Conservation (phyloP, 2,888 invertebrate species). For the Argyra leucocephala region DNA sequence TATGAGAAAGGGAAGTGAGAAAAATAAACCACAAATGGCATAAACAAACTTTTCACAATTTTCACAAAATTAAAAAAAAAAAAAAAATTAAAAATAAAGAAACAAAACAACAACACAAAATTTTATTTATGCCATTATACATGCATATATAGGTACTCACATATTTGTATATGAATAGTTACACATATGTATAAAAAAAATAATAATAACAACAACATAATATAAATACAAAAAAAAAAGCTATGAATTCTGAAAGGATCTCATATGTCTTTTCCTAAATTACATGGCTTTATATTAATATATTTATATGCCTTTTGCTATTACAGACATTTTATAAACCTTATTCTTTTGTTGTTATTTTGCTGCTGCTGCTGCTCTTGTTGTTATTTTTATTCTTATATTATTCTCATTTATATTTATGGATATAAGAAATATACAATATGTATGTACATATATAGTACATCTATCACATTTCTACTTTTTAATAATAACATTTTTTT, state of each 20-base stretch:
- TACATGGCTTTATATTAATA: constrained; percentile 3
- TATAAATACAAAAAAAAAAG: background rate
- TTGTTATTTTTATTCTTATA: too few relatives aligned
- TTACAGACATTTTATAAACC: background rate
- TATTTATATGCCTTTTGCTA: constrained; percentile 6
- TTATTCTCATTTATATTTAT: too few relatives aligned
- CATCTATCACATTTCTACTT: too few relatives aligned
- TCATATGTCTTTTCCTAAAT: constrained; percentile 1
- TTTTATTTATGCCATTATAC: background rate
- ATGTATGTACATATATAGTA: too few relatives aligned
- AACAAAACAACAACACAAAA: background rate
- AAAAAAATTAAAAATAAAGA: background rate
- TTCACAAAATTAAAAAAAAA: background rate
- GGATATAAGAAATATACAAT: too few relatives aligned
- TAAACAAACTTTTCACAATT: constrained; percentile 6
- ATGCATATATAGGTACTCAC: background rate
- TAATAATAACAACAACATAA: background rate
- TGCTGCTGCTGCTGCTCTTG: too few relatives aligned
- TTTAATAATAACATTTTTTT: too few relatives aligned
- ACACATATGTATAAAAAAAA: background rate
- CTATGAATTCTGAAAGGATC: constrained; percentile 1
- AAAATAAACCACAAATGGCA: constrained; percentile 3
- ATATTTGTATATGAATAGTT: too few relatives aligned
- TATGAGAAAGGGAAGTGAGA: constrained; percentile 2
- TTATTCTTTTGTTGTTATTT: background rate